Percentiles rank a stretch among this genome's conserved stretches.
phyloP scores from a whole-genome alignment of 2,113 vertebrate species.

The Amblyornis subalaris region DNA sequence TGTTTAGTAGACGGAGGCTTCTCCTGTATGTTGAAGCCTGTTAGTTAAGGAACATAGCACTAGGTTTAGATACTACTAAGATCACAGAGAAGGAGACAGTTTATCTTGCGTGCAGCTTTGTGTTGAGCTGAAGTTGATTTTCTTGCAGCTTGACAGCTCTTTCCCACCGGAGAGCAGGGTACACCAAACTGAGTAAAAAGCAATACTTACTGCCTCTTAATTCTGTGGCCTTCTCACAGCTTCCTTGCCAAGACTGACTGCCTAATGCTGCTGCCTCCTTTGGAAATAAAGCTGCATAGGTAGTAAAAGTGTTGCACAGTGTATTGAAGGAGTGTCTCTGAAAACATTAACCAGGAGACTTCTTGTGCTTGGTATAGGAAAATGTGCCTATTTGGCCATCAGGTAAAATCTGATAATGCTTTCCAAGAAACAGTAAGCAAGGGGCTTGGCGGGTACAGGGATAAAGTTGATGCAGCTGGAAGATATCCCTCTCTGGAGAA shows the following conservation, averaged over 20 bases:
- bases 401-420: not conserved
- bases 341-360: not conserved
- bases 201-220: rapidly evolving
- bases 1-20: not conserved
- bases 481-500: not conserved
- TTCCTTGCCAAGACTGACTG: not conserved
- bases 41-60: not conserved
- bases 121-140: not conserved
- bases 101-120: not conserved
- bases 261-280: not conserved
- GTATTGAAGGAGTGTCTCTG: not conserved
- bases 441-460: not conserved
- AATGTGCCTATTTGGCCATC: rapidly evolving
- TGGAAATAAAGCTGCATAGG: not conserved
- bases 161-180: not conserved
- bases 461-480: not conserved
- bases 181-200: not conserved
- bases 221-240: not conserved
- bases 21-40: not conserved
- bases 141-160: not conserved
- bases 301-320: not conserved
- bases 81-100: not conserved
- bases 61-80: not conserved
- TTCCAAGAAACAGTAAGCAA: not conserved
- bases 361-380: not conserved